Conservation (phyloP, 92 coral and sea anemone genomes). For the Palythoa grandiflora region DNA sequence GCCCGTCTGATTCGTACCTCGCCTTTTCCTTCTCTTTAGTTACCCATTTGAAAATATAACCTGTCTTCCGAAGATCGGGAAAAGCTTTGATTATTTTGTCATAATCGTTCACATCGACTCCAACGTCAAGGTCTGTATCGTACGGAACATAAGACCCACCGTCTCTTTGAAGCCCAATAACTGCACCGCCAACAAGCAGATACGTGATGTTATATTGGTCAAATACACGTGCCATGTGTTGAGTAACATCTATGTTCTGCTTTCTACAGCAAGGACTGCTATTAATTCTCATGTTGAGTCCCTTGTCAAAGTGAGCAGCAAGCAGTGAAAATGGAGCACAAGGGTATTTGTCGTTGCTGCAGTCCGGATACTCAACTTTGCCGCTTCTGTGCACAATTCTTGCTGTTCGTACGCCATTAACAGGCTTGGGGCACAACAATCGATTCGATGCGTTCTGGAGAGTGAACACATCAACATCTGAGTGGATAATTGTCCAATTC, state of each 20-base stretch:
- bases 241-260: slow-evolving; percentile 34
- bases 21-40: neutral
- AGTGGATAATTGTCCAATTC: slow-evolving; percentile 48
- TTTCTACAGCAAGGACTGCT: slow-evolving; percentile 59
- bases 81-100: slow-evolving; percentile 30
- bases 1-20: neutral
- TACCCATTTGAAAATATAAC: slow-evolving; percentile 50
- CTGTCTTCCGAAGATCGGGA: slow-evolving; percentile 43
- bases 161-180: slow-evolving; percentile 47
- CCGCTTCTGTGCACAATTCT: slow-evolving; percentile 49
- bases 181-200: slow-evolving; percentile 43
- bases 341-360: slow-evolving; percentile 31
- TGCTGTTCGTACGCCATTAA: slow-evolving; percentile 34
- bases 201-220: slow-evolving; percentile 45
- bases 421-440: slow-evolving; percentile 45
- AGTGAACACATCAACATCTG: neutral
- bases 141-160: slow-evolving; percentile 40
- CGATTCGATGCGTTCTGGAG: neutral
- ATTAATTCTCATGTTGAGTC: slow-evolving; percentile 37
- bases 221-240: slow-evolving; percentile 51
- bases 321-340: slow-evolving; percentile 44
- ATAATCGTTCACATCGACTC: slow-evolving; percentile 40
- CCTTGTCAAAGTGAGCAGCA: slow-evolving; percentile 35
- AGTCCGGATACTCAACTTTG: slow-evolving; percentile 36
- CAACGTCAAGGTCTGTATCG: slow-evolving; percentile 46